Evolutionary conservation across 30 jellyfish, hydroid and myxozoan species (phyloP), one percentile per base, ranked within the genome.

Genomic region (Aurelia sp.): DNA sequence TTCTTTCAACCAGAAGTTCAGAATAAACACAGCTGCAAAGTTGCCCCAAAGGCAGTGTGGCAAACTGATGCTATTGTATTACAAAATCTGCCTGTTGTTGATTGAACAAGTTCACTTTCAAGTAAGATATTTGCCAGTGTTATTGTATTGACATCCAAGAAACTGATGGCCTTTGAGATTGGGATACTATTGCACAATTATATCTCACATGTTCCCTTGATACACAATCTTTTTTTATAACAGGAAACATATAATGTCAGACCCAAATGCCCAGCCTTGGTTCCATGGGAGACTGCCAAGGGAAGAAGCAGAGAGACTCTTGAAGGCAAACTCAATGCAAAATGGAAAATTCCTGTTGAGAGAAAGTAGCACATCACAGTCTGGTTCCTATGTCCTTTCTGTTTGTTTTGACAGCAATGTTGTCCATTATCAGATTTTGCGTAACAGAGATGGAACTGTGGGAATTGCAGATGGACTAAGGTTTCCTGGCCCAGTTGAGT

Each of bases 401-500:
- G 97, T 92, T 19, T 81, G 97, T 71, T 78, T n/a, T 48, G 89
- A 87, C 51, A 89, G 89, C 51, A 87, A 81, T 48, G 88, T 92
- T 23, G 96, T 92, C 31, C 98, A 92, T 87, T 92, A 92, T 62
- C 97, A 87, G 55, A 92, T 92, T 4, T 89, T 71, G 71, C 88
- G 85, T 64, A 89, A 92, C 76, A 74, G 90, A n/a, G 90, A 83
- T 55, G 98, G 98, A 6, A 92, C 95, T 73, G 98, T 92, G 44
- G 98, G 97, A 8, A 92, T 92, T 52, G 97, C 87, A 3, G 98
- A 92, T 57, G 98, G 98, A 20, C 91, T 96, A 21, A 66, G 95
- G 37, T 92, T 92, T 92, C 93, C 94, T 13, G 98, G 98, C 15
- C 98, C 98, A 3, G 97, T 92, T 15, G 98, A 92, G 77, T 90